Evolutionary conservation across 2,888 invertebrate genomes (phyloP).

Genomic region (Lysandra coridon): DNA sequence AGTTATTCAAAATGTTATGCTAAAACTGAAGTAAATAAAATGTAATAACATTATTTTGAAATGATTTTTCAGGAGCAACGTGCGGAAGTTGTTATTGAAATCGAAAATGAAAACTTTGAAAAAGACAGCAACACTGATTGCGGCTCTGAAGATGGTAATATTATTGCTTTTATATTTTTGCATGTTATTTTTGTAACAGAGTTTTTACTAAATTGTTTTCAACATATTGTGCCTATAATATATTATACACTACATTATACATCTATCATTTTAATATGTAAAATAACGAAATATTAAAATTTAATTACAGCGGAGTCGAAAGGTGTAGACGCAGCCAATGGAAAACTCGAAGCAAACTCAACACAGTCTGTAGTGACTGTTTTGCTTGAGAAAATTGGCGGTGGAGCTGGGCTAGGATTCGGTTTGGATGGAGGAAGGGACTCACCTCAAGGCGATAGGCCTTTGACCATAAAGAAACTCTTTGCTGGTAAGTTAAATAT

Average conservation of each 20-base stretch:
- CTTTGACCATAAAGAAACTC: slow-evolving; percentile 94
- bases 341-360: slow-evolving; percentile 44
- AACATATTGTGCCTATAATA: no score
- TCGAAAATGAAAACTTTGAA: slow-evolving; percentile 78
- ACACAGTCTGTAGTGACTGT: slow-evolving; percentile 63
- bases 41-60: slow-evolving; percentile 1
- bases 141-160: slow-evolving; percentile 73
- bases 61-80: slow-evolving; percentile 83
- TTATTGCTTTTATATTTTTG: background rate
- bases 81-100: slow-evolving; percentile 88
- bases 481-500: slow-evolving; percentile 87
- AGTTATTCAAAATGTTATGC: background rate
- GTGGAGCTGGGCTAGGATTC: slow-evolving; percentile 94
- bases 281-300: background rate
- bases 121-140: slow-evolving; percentile 54
- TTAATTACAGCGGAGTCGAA: slow-evolving; percentile 67
- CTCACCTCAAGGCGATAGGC: slow-evolving; percentile 93
- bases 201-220: no score
- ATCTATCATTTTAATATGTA: no score
- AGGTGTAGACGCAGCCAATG: slow-evolving; percentile 51
- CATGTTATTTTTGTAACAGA: background rate
- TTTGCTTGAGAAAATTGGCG: slow-evolving; percentile 79
- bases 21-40: background rate
- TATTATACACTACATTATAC: no score
- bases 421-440: slow-evolving; percentile 96